Base-by-base conservation (phyloP, 2,113 vertebrate genomes). In the Megatriorchis doriae region DNA sequence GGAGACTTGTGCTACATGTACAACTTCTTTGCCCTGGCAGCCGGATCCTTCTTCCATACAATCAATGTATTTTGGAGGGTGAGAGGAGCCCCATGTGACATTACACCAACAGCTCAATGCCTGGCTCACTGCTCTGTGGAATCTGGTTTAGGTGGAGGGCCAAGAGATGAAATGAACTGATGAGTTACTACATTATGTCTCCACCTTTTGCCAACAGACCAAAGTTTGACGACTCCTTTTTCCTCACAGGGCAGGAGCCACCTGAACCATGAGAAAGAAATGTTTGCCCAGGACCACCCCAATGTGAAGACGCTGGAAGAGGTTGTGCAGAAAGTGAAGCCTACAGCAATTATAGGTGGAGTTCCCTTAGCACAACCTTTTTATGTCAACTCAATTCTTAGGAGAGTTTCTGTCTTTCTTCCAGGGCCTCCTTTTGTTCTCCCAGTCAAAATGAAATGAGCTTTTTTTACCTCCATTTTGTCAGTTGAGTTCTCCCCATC, bases 231-330 rank as follows among this genome's bases (percentile, higher is more conserved):
- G 90, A 8, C 50, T 94, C 55, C 18, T 94, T 89, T 91, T 84
- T 82, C 66, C 56, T 86, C 94, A 58, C 92, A 99, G 99, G 99
- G 99, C 38, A 98, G 99, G 94, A 97, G 98, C 78, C 96, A 99
- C 74, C 94, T 99, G 83, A 99, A 99, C 97, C 99, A 99, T 1
- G 99, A 99, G 95, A 99, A 99, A 90, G 98, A 99, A 80, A 74
- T 98, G 96, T 99, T 99, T 98, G 99, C 99, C 55, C 99, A 99
- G 19, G 99, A 99, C 4, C 99, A 99, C 71, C 98, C 98, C 7
- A 98, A 97, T 81, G 86, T 99, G 91, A 98, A 97, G 84, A 99
- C 98, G 0, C 97, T 99, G 87, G 99, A 99, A 97, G 99, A 99
- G 90, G 99, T 99, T 77, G 99, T 99, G 87, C 96, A 98, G 78